phyloP scores from a whole-genome alignment of 2,797 vertebrate species.

The Mallotus villosus region DNA sequence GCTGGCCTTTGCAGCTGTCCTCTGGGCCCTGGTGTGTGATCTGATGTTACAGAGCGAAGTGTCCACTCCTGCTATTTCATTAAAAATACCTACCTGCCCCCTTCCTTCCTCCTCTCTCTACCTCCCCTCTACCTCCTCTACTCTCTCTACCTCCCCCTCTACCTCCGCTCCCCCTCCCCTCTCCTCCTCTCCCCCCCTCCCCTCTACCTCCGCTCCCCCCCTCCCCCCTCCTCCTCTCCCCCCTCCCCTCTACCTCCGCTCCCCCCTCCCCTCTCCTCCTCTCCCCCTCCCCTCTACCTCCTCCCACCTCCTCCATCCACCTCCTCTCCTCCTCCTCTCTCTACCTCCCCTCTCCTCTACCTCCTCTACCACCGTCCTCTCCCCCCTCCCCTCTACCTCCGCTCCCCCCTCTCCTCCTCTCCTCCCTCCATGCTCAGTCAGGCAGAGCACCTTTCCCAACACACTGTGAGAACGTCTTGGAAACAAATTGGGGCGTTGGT shows the following conservation, averaged over 20 bases:
- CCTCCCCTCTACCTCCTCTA: background rate
- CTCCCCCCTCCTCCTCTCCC: background rate
- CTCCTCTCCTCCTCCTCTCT: constrained; percentile 2
- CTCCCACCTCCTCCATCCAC: too few species aligned
- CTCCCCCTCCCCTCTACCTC: too few species aligned
- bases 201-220: background rate
- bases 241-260: background rate
- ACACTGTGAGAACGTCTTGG: background rate
- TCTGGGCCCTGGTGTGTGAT: background rate
- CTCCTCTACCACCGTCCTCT: background rate
- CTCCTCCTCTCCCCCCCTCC: background rate
- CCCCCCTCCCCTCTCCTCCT: too few species aligned
- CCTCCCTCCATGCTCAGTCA: background rate
- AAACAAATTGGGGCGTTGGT: background rate
- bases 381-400: background rate
- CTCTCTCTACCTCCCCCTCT: background rate
- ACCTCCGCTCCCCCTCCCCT: background rate
- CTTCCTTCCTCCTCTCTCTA: background rate
- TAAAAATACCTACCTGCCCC: constrained; percentile 8
- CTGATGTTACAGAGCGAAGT: background rate
- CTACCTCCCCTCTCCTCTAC: background rate
- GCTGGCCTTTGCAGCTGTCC: background rate
- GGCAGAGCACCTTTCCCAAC: background rate
- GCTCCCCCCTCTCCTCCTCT: background rate
- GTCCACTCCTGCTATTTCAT: background rate